A percentile compares a stretch with the other conserved stretches of the same genome.
These are phyloP conservation scores for Pelodiscus sinensis DNA, from an alignment of 2,113 vertebrate species.

Conservation along the genomic window DNA sequence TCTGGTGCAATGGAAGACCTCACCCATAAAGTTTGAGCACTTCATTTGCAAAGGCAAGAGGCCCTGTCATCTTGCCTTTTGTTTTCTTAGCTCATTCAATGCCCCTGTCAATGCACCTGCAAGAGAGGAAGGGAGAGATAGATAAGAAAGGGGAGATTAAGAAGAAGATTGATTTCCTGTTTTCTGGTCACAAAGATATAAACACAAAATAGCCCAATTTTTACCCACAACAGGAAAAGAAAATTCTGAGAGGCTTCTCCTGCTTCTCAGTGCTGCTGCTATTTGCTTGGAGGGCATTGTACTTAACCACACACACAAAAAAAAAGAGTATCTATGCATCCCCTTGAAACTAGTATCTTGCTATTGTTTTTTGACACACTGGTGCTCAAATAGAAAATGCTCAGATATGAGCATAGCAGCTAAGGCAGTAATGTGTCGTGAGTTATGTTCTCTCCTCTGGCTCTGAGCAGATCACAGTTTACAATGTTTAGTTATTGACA, in stretches of 20 bases:
- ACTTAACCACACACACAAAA: rapidly evolving
- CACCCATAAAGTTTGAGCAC: rapidly evolving
- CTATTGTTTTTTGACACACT: rapidly evolving
- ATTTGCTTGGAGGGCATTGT: background rate
- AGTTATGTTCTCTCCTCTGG: background rate
- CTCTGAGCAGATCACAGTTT: background rate
- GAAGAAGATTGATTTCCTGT: background rate
- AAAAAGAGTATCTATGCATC: rapidly evolving
- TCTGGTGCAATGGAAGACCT: background rate
- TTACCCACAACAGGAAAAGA: background rate
- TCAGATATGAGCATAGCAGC: background rate
- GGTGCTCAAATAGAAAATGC: background rate
- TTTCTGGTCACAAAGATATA: background rate
- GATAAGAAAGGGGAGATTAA: background rate
- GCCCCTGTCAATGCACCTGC: rapidly evolving
- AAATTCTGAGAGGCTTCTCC: background rate
- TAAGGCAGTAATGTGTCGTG: background rate
- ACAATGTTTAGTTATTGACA: background rate
- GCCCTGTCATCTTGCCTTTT: background rate
- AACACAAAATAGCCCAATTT: background rate
- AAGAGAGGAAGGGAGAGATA: background rate
- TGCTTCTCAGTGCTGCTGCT: background rate
- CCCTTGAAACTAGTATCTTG: background rate
- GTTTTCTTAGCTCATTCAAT: rapidly evolving
- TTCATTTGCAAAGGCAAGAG: background rate